Evolutionary conservation across 2,113 vertebrate species (phyloP), one percentile per base, ranked within the genome.

Genomic region (Guaruba guarouba): DNA sequence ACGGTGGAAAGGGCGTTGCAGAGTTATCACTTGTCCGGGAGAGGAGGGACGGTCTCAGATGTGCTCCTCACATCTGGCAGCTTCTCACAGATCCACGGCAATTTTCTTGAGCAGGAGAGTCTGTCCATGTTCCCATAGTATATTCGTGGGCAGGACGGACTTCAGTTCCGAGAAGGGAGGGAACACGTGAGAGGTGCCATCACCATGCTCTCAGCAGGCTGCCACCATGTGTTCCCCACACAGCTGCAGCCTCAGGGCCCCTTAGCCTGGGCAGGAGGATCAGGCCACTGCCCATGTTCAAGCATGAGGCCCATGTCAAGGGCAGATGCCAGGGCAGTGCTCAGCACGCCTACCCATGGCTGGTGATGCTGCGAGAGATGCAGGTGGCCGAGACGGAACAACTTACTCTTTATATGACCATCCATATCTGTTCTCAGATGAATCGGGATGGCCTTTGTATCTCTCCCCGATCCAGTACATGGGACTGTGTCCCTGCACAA

Each of bases 101-200:
- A 23, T n/a, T 14, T 57, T 14, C 13, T n/a, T 1, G 0, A 14
- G 33, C 55, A 59, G 12, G 9, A 2, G 5, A 14, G 0, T 9
- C 2, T 22, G 3, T 14, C 4, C 1, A 14, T n/a, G 2, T 9
- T 9, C 13, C 55, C 20, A 14, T 23, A 14, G 33, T 4, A 1
- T 59, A 59, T 23, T 10, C 1, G 2, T n/a, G 55, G 20, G 22
- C 55, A 59, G 6, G 0, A 0, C 55, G 3, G 5, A 8, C 12
- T 13, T 22, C 33, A n/a, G 55, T 59, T 59, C 20, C 31, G 4
- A n/a, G 55, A 59, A 59, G 55, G 20, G 55, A 59, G 33, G 33
- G 55, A n/a, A n/a, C 31, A 59, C 6, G 8, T 59, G 55, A n/a
- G 55, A 59, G 55, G 33, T n/a, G 33, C 19, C 55, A n/a, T n/a